phyloP scores from a whole-genome alignment of 1,140 invertebrate genomes.

The Lamellibrachia luymesi region DNA sequence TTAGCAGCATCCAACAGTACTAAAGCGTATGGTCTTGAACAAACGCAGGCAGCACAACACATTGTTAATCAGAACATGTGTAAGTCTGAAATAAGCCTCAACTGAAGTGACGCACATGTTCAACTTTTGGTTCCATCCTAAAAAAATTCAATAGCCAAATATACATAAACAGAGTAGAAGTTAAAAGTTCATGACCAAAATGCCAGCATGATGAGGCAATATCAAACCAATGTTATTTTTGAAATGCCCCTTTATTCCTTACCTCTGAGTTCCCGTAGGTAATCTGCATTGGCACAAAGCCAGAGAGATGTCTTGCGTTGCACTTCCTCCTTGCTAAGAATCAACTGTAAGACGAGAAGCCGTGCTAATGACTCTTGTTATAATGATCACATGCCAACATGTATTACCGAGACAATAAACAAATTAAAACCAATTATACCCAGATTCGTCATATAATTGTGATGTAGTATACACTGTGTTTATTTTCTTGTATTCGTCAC shows the following conservation, averaged over 20 bases:
- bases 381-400: not conserved
- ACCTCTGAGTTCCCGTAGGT: conserved; percentile 79
- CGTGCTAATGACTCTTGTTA: not conserved
- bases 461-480: too few relatives aligned
- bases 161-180: too few relatives aligned
- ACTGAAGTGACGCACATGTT: not conserved
- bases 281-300: conserved; percentile 80
- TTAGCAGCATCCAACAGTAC: too few relatives aligned
- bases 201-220: not conserved
- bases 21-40: too few relatives aligned
- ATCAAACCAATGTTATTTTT: not conserved
- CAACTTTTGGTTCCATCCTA: not conserved
- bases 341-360: conserved; percentile 61
- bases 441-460: not conserved
- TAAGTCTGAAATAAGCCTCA: not conserved
- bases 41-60: too few relatives aligned
- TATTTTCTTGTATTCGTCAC: too few relatives aligned
- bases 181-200: too few relatives aligned
- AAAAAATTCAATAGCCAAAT: too few relatives aligned
- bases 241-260: conserved; percentile 35
- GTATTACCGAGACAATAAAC: conserved; percentile 8
- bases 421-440: not conserved
- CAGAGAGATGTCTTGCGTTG: conserved; percentile 77
- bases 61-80: not conserved
- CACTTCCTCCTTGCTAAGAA: conserved; percentile 79